Conservation (phyloP, 2,888 invertebrate species). For the Antitype chi region DNA sequence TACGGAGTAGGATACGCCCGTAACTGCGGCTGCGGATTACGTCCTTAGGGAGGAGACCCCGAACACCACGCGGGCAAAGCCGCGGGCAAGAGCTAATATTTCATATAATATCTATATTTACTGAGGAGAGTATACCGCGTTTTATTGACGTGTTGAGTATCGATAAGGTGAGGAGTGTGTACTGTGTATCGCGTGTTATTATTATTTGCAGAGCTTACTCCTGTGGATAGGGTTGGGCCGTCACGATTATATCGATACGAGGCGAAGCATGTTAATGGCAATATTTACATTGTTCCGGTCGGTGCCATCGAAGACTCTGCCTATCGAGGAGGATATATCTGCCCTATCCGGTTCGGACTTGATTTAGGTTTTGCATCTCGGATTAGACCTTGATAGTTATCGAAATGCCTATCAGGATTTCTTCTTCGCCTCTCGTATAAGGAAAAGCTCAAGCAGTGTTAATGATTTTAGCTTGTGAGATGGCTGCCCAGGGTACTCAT, state of each 20-base stretch:
- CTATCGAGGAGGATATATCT: background rate
- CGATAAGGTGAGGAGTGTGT: constrained; percentile 7
- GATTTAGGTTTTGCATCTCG: background rate
- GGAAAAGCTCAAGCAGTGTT: background rate
- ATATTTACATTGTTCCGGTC: background rate
- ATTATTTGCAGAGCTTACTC: constrained; percentile 38
- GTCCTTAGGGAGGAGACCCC: too few relatives aligned
- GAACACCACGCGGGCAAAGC: too few relatives aligned
- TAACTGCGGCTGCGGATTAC: too few relatives aligned
- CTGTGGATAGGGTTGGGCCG: constrained; percentile 22
- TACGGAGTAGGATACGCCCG: too few relatives aligned
- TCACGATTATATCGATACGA: constrained; percentile 6
- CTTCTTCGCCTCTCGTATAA: background rate
- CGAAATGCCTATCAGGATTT: background rate
- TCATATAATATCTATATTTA: background rate
- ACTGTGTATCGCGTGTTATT: constrained; percentile 41
- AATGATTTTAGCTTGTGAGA: background rate
- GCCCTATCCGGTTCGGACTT: background rate
- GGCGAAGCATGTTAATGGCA: background rate
- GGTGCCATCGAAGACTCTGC: background rate
- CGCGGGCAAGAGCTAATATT: background rate
- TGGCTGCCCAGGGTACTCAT: background rate
- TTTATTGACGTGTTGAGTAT: constrained; percentile 24
- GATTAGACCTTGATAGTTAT: background rate
- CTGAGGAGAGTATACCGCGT: background rate